phyloP scores from a whole-genome alignment of 2,888 invertebrate species.

The Lithodes maja region DNA sequence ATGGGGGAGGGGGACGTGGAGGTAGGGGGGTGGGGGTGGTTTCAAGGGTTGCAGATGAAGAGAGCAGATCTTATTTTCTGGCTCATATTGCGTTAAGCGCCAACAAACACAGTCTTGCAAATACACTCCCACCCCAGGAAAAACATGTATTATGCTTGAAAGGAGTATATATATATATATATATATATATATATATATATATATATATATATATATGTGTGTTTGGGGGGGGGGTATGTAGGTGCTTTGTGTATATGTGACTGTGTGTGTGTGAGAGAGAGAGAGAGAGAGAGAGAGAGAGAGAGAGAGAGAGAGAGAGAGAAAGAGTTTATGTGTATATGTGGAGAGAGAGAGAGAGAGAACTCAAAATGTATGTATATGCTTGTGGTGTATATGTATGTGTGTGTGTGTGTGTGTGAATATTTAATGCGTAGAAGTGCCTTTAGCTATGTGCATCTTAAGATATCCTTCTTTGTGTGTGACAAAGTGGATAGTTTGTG shows the following conservation, averaged over 20 bases:
- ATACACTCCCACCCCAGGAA: neutral
- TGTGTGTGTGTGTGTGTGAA: constrained; percentile 1
- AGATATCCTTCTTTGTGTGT: too few relatives aligned
- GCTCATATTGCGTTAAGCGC: neutral
- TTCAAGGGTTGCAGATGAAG: neutral
- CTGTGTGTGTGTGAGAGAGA: too few relatives aligned
- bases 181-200: constrained; percentile 11
- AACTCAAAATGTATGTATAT: neutral
- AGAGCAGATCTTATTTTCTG: constrained; percentile 2
- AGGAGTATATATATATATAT: constrained; percentile 1
- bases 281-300: too few relatives aligned
- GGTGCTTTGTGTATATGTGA: neutral
- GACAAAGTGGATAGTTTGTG: too few relatives aligned
- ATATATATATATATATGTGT: neutral
- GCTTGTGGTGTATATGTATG: neutral
- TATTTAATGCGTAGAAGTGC: neutral
- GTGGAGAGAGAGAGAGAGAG: too few relatives aligned
- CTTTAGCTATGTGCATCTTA: too few relatives aligned
- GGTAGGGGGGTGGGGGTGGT: neutral
- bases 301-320: too few relatives aligned
- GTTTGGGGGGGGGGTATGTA: neutral
- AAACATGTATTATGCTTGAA: neutral
- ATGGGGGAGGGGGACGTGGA: neutral
- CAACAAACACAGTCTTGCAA: neutral
- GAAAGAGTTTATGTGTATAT: too few relatives aligned